A percentile compares a stretch with the other conserved stretches of the same genome.
phyloP scores from a whole-genome alignment of 2,797 vertebrate genomes.

The Macropus fuliginosus region DNA sequence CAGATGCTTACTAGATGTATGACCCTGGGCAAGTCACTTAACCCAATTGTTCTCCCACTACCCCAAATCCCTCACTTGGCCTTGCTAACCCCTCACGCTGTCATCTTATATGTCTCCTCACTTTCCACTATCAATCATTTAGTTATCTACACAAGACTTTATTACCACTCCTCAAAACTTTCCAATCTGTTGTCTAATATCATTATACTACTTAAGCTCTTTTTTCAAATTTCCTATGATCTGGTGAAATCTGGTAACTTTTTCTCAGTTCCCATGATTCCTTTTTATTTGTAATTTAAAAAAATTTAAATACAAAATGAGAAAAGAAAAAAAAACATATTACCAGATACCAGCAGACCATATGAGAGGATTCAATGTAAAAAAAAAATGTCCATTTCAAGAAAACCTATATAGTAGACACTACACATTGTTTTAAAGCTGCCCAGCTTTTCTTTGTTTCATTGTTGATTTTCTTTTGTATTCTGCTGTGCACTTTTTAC shows the following conservation, averaged over 20 bases:
- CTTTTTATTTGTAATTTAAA: too few species aligned
- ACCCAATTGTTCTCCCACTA: background rate
- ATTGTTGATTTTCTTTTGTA: too few species aligned
- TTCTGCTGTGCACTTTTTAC: too few species aligned
- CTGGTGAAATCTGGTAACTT: background rate
- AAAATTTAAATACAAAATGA: too few species aligned
- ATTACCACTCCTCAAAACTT: background rate
- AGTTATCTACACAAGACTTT: background rate
- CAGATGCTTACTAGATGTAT: background rate
- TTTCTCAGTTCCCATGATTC: background rate
- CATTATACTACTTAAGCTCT: background rate
- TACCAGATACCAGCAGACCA: too few species aligned
- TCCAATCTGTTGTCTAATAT: background rate
- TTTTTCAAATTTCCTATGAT: background rate
- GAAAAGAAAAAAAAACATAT: too few species aligned
- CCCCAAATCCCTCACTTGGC: background rate
- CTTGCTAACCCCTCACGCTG: background rate
- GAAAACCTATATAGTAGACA: too few species aligned
- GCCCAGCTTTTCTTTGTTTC: too few species aligned
- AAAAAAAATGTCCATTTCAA: too few species aligned
- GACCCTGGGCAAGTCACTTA: background rate
- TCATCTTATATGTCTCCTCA: background rate
- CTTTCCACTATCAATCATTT: background rate
- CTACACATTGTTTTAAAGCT: too few species aligned
- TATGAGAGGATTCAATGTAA: too few species aligned